phyloP scores from a whole-genome alignment of 2,888 invertebrate species.

The Philonicus albiceps region DNA sequence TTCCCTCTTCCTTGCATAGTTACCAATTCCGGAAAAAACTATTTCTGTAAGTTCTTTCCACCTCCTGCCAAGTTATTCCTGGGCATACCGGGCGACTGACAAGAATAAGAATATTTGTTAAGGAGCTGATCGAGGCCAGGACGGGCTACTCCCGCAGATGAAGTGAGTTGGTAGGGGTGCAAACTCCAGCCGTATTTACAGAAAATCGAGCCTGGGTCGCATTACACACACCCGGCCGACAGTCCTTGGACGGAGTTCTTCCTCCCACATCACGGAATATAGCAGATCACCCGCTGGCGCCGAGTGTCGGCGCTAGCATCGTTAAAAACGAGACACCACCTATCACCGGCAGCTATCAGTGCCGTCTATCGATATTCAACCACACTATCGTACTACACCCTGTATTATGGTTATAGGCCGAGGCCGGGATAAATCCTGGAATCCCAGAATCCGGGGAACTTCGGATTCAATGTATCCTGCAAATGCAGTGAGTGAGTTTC shows the following conservation, averaged over 20 bases:
- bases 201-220: not conserved
- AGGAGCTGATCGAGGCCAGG: not conserved
- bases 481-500: constrained; percentile 16
- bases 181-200: not conserved
- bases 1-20: not conserved
- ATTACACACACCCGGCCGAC: not conserved
- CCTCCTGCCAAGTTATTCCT: not conserved
- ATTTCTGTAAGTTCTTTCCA: constrained; percentile 18
- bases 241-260: not conserved
- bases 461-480: not conserved
- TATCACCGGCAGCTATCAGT: constrained; percentile 3
- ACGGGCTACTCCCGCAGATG: not conserved
- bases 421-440: not conserved
- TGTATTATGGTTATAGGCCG: not conserved
- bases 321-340: not conserved
- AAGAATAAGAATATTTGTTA: constrained; percentile 36
- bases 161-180: not conserved
- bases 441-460: not conserved
- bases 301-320: not conserved
- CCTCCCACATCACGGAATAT: not conserved
- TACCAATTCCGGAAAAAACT: constrained; percentile 21
- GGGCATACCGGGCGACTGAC: not conserved
- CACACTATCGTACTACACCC: not conserved
- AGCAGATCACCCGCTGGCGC: not conserved
- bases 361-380: constrained; percentile 17